Evolutionary conservation across 2,113 vertebrate species (phyloP).

Genomic region (Cavia porcellus): DNA sequence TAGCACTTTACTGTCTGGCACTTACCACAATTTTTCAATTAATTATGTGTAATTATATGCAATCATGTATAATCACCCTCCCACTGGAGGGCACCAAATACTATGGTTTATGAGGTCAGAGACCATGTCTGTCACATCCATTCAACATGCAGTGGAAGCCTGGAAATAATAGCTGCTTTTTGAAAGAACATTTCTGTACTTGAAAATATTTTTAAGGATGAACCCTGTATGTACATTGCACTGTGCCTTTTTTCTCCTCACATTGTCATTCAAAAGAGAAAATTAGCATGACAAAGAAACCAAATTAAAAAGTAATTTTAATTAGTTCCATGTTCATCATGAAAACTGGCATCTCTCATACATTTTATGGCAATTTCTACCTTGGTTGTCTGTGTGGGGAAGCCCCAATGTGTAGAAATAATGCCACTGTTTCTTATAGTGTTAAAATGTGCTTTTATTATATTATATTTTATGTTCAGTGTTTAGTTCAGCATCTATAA

Average conservation of each 20-base stretch:
- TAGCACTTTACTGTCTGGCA: neutral
- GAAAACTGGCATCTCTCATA: neutral
- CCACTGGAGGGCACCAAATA: conserved; percentile 19
- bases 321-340: neutral
- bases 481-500: neutral
- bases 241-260: neutral
- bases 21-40: conserved; percentile 38
- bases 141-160: neutral
- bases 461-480: neutral
- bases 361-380: neutral
- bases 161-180: neutral
- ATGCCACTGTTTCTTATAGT: neutral
- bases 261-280: neutral
- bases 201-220: conserved; percentile 32
- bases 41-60: conserved; percentile 20
- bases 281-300: neutral
- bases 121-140: neutral
- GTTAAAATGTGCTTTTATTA: neutral
- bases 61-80: conserved; percentile 17
- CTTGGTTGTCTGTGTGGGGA: neutral
- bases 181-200: neutral
- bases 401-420: neutral
- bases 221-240: neutral
- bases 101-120: neutral
- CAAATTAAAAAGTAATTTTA: conserved; percentile 13